Conservation (phyloP, 2,797 vertebrate genomes). For the Sarcophilus harrisii region DNA sequence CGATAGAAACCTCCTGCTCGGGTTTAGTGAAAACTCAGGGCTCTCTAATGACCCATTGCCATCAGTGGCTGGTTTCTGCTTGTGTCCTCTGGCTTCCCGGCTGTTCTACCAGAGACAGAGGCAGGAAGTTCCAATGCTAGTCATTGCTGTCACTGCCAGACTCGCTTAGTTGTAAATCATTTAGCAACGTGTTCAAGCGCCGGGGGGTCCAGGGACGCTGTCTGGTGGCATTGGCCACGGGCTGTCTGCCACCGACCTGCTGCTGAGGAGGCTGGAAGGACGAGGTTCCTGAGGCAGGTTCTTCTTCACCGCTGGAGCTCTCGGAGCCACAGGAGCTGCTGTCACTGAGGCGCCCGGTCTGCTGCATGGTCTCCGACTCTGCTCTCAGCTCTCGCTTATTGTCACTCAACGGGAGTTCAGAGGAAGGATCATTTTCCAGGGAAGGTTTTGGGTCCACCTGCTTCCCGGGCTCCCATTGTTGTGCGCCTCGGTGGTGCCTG, state of each 20-base stretch:
- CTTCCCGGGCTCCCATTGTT: conserved; percentile 94
- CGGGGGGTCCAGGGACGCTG: conserved; percentile 92
- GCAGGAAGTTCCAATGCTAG: conserved; percentile 78
- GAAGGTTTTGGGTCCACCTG: conserved; percentile 94
- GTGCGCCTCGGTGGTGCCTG: conserved; percentile 88
- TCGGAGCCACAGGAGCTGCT: conserved; percentile 94
- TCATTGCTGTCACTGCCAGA: conserved; percentile 98
- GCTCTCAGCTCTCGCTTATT: conserved; percentile 99
- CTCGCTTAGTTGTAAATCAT: conserved; percentile 98
- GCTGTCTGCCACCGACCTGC: conserved; percentile 87
- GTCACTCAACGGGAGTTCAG: conserved; percentile 97
- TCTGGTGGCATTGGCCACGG: conserved; percentile 89
- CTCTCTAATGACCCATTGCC: conserved; percentile 37
- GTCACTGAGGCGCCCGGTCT: conserved; percentile 98
- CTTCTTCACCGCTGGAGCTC: conserved; percentile 93
- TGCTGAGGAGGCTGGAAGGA: conserved; percentile 84
- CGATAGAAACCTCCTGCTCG: conserved; percentile 70
- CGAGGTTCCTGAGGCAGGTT: conserved; percentile 82
- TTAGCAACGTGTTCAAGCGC: conserved; percentile 97
- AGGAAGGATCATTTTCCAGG: conserved; percentile 97
- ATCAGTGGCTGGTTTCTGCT: conserved; percentile 60
- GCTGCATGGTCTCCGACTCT: conserved; percentile 97
- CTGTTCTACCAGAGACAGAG: conserved; percentile 53
- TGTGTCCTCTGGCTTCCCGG: conserved; percentile 70
- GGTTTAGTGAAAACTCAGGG: conserved; percentile 41